Base-by-base conservation (phyloP, 1,140 invertebrate species). In the Eriosoma lanigerum region DNA sequence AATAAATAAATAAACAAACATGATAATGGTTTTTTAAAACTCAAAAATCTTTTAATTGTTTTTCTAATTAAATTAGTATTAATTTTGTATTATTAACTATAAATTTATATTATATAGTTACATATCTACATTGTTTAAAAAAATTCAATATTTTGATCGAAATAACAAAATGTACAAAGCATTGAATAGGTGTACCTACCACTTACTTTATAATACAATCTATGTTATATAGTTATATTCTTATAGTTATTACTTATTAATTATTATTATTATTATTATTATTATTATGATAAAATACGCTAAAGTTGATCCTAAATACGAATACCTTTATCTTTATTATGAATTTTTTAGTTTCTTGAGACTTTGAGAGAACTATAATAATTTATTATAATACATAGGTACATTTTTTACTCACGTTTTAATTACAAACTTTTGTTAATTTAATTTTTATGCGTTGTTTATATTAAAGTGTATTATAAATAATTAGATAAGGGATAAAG, bases 401-500 rank as follows among this genome's bases (percentile, higher is more conserved):
- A 4, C 3, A 4, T 50, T 72, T 24, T 52, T 72, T 15, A 72
- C 19, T 68, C 15, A 15, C 3, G 12, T 66, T 66, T 66, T 66
- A 66, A 66, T 66, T 66, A 66, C n/a, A 66, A 44, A 44, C 62
- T 44, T 17, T 24, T 48, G 66, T 70, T 70, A 13, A 48, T 50
- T 68, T 68, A 70, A 26, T n/a, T 26, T 68, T 68, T n/a, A n/a
- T n/a, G n/a, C 64, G 44, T 48, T 68, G 38, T 68, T 68, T 48
- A 48, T 64, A 64, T 60, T 64, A 29, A 1, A 46, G 64, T 21
- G 64, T 10, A 66, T 46, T 46, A 12, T 21, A n/a, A n/a, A n/a
- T n/a, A n/a, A n/a, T n/a, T n/a, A n/a, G n/a, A n/a, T n/a, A n/a
- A n/a, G n/a, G 32, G 3, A 21, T 38, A 44, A 44, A 66, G n/a